Percentiles rank a stretch among this genome's conserved stretches.
phyloP scores from a whole-genome alignment of 1,140 invertebrate genomes.

The Rhagoletis pomonella region DNA sequence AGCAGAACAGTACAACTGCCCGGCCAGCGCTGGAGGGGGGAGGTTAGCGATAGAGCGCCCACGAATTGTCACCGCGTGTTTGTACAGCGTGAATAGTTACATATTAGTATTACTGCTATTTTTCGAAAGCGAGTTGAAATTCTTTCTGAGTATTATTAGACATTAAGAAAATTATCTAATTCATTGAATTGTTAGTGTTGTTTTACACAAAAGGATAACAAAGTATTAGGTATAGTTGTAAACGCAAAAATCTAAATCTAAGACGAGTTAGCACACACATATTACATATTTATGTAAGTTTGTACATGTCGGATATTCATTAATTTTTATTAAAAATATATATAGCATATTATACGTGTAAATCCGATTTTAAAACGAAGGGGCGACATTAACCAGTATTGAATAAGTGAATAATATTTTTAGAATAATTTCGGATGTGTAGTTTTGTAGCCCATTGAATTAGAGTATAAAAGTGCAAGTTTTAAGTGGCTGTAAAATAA shows the following conservation, averaged over 20 bases:
- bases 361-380: background rate
- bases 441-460: too few species aligned
- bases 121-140: constrained; percentile 64
- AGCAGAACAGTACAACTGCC: constrained; percentile 8
- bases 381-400: too few species aligned
- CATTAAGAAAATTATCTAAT: constrained; percentile 61
- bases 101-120: background rate
- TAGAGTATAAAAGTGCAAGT: too few species aligned
- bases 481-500: too few species aligned
- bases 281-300: too few species aligned
- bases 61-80: background rate
- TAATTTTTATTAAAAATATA: background rate
- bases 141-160: constrained; percentile 73
- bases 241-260: background rate
- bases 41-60: background rate
- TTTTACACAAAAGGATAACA: constrained; percentile 1
- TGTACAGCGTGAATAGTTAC: background rate
- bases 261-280: background rate
- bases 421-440: too few species aligned
- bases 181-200: constrained; percentile 23
- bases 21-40: background rate
- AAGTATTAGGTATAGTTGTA: background rate
- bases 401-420: too few species aligned
- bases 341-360: background rate
- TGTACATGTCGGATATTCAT: too few species aligned